A percentile compares a stretch with the other conserved stretches of the same genome.
phyloP scores from a whole-genome alignment of 2,888 invertebrate species.

The Caenorhabditis sp. region DNA sequence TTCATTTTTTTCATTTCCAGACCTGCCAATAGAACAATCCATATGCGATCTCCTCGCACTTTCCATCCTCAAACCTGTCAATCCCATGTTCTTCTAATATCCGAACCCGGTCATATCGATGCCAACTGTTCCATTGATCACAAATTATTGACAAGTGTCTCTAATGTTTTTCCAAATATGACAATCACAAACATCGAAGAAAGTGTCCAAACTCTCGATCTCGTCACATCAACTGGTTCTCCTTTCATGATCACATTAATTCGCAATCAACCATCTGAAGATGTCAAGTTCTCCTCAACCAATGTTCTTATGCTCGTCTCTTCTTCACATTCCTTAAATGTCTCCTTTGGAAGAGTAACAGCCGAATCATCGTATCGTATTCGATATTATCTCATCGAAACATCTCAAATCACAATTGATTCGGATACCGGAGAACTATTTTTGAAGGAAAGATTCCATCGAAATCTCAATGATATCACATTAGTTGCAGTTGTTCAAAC shows the following conservation, averaged over 20 bases:
- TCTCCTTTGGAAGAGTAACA: conserved; percentile 44
- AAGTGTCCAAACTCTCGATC: background rate
- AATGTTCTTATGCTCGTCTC: conserved; percentile 33
- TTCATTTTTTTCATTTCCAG: no score
- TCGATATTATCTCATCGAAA: conserved; percentile 40
- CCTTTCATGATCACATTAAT: conserved; percentile 26
- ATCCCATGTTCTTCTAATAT: conserved; percentile 16
- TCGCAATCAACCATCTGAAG: conserved; percentile 15
- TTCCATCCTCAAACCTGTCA: background rate
- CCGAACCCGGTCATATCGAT: conserved; percentile 14
- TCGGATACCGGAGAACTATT: conserved; percentile 31
- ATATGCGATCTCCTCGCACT: background rate
- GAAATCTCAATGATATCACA: conserved; percentile 18
- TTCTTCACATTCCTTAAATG: conserved; percentile 9
- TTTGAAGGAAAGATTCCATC: conserved; percentile 21
- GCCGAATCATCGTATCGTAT: conserved; percentile 38
- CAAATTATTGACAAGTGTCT: background rate
- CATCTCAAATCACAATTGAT: conserved; percentile 21
- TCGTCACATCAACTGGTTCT: conserved; percentile 5
- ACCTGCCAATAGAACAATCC: background rate
- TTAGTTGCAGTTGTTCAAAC: conserved; percentile 24
- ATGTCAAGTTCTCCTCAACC: conserved; percentile 24
- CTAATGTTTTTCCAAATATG: background rate
- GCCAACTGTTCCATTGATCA: conserved; percentile 6
- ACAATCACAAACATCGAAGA: background rate